phyloP scores from a whole-genome alignment of 2,888 invertebrate genomes.

The Morpho achilles region DNA sequence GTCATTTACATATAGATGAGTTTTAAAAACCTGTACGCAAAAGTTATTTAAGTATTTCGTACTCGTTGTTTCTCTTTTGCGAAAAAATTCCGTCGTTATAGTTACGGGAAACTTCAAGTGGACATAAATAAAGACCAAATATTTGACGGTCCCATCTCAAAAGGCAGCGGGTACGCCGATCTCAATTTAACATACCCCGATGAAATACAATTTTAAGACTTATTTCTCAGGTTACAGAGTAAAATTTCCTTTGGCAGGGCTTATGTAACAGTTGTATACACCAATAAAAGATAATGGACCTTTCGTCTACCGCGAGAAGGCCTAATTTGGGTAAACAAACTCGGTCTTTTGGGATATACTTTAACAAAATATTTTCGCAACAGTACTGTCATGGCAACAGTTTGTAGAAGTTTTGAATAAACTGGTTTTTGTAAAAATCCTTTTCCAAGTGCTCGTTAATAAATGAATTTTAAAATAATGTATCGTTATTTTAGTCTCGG shows the following conservation, averaged over 20 bases:
- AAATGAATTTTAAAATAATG: too few species aligned
- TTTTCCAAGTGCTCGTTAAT: too few species aligned
- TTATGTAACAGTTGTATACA: constrained; percentile 39
- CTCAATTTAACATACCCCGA: constrained; percentile 47
- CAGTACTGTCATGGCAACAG: constrained; percentile 58
- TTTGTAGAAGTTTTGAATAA: constrained; percentile 66
- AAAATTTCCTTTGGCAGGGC: constrained; percentile 24
- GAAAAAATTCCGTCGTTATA: constrained; percentile 57
- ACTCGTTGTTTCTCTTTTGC: constrained; percentile 41
- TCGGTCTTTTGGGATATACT: constrained; percentile 38
- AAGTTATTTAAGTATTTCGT: constrained; percentile 20
- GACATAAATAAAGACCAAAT: constrained; percentile 76
- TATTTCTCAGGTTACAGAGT: constrained; percentile 27
- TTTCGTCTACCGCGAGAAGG: constrained; percentile 40
- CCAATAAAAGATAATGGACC: constrained; percentile 53
- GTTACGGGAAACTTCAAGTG: constrained; percentile 71
- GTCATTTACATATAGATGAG: constrained; percentile 21
- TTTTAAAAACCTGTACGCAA: constrained; percentile 19
- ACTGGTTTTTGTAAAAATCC: too few species aligned
- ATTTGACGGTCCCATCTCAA: constrained; percentile 68
- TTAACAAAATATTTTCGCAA: constrained; percentile 58
- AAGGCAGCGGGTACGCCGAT: constrained; percentile 50
- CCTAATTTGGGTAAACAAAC: constrained; percentile 45
- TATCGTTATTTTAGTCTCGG: too few species aligned
- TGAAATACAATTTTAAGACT: constrained; percentile 33